phyloP scores from a whole-genome alignment of 2,113 vertebrate genomes.

The Mormyrus iriodes region DNA sequence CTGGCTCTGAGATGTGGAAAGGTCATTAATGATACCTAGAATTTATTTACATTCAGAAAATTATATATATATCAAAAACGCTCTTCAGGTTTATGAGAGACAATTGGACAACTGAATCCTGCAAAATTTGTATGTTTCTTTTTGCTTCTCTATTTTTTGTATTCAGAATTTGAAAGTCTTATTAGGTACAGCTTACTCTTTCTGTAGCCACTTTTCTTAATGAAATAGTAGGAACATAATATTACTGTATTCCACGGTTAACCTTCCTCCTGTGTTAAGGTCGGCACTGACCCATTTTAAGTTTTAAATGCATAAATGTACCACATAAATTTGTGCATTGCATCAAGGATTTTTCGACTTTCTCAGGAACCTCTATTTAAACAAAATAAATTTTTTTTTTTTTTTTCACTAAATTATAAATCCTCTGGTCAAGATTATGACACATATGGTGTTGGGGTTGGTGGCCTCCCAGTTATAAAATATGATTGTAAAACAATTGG shows the following conservation, averaged over 20 bases:
- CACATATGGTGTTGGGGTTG: no score
- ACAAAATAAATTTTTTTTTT: no score
- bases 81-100: not conserved
- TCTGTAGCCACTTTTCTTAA: not conserved
- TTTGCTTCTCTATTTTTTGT: not conserved
- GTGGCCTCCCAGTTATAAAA: no score
- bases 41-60: constrained; percentile 2
- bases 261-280: no score
- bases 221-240: not conserved
- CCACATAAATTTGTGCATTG: no score
- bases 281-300: no score
- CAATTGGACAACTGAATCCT: not conserved
- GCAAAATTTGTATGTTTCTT: not conserved
- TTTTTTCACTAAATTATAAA: no score
- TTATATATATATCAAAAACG: not conserved
- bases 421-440: no score
- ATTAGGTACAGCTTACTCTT: not conserved
- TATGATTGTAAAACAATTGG: no score
- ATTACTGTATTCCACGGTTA: not conserved
- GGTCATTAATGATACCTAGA: not conserved
- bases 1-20: not conserved
- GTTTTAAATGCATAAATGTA: no score
- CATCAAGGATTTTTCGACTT: no score
- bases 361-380: no score
- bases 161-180: not conserved